phyloP scores from a whole-genome alignment of 2,797 vertebrate genomes.

The Pteropus rufus region DNA sequence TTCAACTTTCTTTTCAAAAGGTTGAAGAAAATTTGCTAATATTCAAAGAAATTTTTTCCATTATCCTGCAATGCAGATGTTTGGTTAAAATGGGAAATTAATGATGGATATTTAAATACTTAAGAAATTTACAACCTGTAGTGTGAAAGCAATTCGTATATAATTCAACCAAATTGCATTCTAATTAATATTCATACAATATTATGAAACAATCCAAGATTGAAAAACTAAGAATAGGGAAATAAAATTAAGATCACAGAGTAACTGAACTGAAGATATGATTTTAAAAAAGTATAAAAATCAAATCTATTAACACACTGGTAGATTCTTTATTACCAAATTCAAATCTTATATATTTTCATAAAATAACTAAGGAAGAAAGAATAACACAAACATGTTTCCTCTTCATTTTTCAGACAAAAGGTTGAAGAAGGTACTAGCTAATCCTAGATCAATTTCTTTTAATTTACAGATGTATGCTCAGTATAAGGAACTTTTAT shows the following conservation, averaged over 20 bases:
- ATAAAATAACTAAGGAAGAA: background rate
- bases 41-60: background rate
- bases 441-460: conserved; percentile 2
- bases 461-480: conserved; percentile 46
- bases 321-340: background rate
- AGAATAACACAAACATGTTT: conserved; percentile 21
- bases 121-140: background rate
- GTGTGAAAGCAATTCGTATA: conserved; percentile 26
- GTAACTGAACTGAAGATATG: background rate
- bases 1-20: conserved; percentile 31
- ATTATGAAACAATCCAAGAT: conserved; percentile 6
- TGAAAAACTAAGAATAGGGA: conserved; percentile 26
- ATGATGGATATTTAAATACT: background rate
- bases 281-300: background rate
- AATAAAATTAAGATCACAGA: conserved; percentile 44
- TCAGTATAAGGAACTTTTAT: background rate
- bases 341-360: conserved; percentile 1
- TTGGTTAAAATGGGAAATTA: conserved; percentile 3
- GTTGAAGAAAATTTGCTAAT: background rate
- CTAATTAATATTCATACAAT: background rate
- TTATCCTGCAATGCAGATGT: background rate
- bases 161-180: conserved; percentile 12
- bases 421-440: background rate
- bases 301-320: background rate
- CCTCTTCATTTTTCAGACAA: background rate